These are phyloP conservation scores for Ctenoplectra terminalis DNA, from an alignment of 1,140 invertebrate genomes.

Conservation along the genomic window DNA sequence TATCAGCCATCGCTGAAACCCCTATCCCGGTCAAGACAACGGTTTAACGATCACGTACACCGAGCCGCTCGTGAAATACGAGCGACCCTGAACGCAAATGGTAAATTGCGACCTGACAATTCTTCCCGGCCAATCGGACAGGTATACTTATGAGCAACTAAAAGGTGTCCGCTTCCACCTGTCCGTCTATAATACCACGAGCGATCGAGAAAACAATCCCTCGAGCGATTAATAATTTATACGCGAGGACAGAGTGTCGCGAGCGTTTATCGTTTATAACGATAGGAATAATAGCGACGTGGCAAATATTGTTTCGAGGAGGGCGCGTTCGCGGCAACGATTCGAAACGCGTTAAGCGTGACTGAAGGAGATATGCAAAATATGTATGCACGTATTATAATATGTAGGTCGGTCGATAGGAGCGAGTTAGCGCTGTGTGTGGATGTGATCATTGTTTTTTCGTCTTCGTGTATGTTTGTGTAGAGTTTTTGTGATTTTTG, in stretches of 20 bases:
- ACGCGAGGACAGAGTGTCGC: neutral
- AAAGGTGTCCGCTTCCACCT: constrained; percentile 37
- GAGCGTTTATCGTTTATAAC: neutral
- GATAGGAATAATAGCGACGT: neutral
- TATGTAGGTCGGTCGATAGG: constrained; percentile 8
- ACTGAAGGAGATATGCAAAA: neutral
- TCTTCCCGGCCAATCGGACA: neutral
- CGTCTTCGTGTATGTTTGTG: too few species aligned
- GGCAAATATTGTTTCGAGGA: neutral
- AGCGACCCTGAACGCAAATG: constrained; percentile 34
- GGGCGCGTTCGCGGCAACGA: too few species aligned
- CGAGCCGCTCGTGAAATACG: constrained; percentile 18
- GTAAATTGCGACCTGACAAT: constrained; percentile 37
- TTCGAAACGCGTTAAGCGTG: neutral
- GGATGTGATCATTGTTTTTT: neutral
- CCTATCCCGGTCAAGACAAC: constrained; percentile 7
- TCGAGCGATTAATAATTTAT: constrained; percentile 7
- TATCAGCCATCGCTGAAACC: neutral
- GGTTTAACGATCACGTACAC: neutral
- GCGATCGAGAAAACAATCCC: constrained; percentile 11
- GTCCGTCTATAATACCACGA: neutral
- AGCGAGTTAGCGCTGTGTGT: neutral
- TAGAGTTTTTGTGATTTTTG: too few species aligned
- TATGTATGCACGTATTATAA: constrained; percentile 1
- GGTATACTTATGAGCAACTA: neutral